Conservation (phyloP, 53 echinoderm and acorn worm species). For the Luidia sarsii region DNA sequence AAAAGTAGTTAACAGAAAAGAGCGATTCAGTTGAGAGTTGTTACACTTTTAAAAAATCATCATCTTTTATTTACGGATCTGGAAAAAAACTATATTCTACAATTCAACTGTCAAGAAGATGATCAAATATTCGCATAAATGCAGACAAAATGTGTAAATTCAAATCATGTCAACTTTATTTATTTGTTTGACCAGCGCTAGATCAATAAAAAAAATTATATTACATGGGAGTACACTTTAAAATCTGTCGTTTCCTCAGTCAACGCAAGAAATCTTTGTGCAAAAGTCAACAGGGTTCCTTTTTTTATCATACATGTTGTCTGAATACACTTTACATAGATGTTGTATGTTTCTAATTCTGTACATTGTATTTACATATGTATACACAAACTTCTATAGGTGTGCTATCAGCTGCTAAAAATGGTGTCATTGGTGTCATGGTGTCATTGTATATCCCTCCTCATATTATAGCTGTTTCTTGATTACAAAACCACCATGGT, state of each 20-base stretch:
- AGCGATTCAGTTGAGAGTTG: too few relatives aligned
- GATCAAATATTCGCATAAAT: constrained; percentile 7
- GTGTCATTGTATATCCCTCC: too few relatives aligned
- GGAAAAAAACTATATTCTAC: constrained; percentile 9
- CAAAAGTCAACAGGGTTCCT: background rate
- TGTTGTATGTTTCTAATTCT: constrained; percentile 12
- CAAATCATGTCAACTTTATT: too few relatives aligned
- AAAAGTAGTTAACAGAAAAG: too few relatives aligned
- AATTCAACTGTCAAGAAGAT: constrained; percentile 16
- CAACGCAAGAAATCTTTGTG: background rate
- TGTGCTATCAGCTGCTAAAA: constrained; percentile 9
- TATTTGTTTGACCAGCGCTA: background rate
- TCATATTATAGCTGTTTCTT: too few relatives aligned
- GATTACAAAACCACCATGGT: too few relatives aligned
- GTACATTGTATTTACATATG: constrained; percentile 23
- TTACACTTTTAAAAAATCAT: background rate
- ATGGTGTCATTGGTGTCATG: too few relatives aligned
- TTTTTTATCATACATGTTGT: constrained; percentile 4
- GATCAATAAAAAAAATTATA: background rate
- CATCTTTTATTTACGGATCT: background rate
- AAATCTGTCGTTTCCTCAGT: background rate
- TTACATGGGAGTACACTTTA: background rate
- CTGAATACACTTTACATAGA: constrained; percentile 56
- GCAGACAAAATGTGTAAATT: background rate
- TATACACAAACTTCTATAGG: background rate